Percentiles rank a stretch among this genome's conserved stretches.
phyloP scores from a whole-genome alignment of 2,888 invertebrate species.

The Drosophila macrospina region DNA sequence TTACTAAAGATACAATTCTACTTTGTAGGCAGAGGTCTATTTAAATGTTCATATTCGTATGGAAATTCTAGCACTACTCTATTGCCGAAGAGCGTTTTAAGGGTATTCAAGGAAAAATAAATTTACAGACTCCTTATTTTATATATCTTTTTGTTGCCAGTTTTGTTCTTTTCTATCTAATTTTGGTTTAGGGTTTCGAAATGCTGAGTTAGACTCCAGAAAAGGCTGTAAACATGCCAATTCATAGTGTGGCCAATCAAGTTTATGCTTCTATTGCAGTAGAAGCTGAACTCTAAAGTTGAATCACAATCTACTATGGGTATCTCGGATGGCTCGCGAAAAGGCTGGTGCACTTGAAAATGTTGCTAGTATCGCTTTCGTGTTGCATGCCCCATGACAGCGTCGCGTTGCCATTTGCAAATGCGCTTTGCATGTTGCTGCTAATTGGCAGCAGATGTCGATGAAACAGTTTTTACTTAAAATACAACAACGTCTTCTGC shows the following conservation, averaged over 20 bases:
- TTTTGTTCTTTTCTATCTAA: background rate
- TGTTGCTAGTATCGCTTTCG: constrained; percentile 1
- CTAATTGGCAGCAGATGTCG: constrained; percentile 81
- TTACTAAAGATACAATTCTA: too few relatives aligned
- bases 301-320: constrained; percentile 37
- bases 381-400: constrained; percentile 33
- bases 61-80: background rate
- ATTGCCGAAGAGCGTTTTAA: background rate
- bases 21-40: too few relatives aligned
- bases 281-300: constrained; percentile 23
- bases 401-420: constrained; percentile 56
- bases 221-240: constrained; percentile 5
- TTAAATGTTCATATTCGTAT: background rate
- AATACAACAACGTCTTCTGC: background rate
- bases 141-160: background rate
- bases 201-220: background rate
- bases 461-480: constrained; percentile 49
- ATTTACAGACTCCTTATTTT: background rate
- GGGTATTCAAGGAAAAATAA: background rate
- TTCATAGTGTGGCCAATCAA: constrained; percentile 43
- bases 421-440: constrained; percentile 80
- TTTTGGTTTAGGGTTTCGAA: background rate
- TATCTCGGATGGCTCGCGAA: constrained; percentile 32
- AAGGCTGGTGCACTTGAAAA: constrained; percentile 19
- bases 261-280: constrained; percentile 35